These are phyloP conservation scores for Aphyosemion australe DNA, from an alignment of 2,113 vertebrate species.

Conservation along the genomic window DNA sequence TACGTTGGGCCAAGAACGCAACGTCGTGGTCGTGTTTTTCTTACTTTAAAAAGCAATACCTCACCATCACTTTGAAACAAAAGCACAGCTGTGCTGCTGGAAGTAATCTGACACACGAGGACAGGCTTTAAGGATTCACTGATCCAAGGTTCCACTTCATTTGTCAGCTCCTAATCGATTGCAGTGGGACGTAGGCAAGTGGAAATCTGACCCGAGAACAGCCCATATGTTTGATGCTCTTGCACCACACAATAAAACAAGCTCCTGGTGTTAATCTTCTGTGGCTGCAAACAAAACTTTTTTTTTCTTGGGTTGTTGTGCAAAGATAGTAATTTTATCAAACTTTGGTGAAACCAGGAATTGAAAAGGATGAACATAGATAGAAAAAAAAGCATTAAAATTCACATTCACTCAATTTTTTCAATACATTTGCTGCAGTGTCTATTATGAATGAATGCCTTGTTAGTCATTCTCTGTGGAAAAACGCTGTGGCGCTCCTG, in stretches of 20 bases:
- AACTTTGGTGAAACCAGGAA: no score
- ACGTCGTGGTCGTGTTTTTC: conserved; percentile 30
- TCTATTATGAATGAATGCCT: no score
- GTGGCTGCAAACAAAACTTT: conserved; percentile 25
- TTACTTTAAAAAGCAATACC: conserved; percentile 13
- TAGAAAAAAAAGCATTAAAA: no score
- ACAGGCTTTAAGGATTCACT: conserved; percentile 48
- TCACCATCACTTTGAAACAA: conserved; percentile 31
- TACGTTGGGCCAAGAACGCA: conserved; percentile 25
- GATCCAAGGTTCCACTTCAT: conserved; percentile 47
- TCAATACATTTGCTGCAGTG: no score
- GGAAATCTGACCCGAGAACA: conserved; percentile 43
- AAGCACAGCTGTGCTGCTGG: conserved; percentile 34
- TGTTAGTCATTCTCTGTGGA: no score
- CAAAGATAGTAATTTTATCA: no score
- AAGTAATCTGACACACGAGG: conserved; percentile 33
- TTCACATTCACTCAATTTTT: no score
- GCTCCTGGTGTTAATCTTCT: conserved; percentile 16
- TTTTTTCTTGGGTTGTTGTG: no score
- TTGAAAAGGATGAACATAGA: no score
- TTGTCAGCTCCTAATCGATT: conserved; percentile 55
- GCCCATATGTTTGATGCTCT: conserved; percentile 30
- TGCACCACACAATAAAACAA: background rate
- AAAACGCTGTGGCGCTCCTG: no score
- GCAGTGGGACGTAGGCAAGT: conserved; percentile 29